A percentile compares a stretch with the other conserved stretches of the same genome.
These are phyloP conservation scores for Drosophila macrospina DNA, from an alignment of 2,888 invertebrate genomes.

Conservation along the genomic window DNA sequence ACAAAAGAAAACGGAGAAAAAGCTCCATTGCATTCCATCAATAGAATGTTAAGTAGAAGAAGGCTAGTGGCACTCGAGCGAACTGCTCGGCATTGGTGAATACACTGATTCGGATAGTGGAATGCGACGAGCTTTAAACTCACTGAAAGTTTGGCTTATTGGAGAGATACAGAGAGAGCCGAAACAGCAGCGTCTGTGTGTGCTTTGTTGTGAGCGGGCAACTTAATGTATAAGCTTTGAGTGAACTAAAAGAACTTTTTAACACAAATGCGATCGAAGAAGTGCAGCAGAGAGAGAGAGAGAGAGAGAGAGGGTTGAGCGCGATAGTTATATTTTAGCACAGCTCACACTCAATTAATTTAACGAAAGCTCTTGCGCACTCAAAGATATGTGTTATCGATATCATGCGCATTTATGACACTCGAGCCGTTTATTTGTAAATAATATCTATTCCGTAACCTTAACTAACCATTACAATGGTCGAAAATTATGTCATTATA, in stretches of 20 bases:
- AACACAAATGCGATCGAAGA: neutral
- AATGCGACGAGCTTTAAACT: conserved; percentile 17
- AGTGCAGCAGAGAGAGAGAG: neutral
- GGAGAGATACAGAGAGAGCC: neutral
- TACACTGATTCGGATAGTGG: conserved; percentile 20
- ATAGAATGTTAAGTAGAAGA: neutral
- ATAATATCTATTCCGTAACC: conserved; percentile 33
- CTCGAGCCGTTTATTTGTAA: conserved; percentile 6
- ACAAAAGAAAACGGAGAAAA: conserved; percentile 65
- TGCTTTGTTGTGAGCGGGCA: neutral
- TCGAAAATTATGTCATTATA: neutral
- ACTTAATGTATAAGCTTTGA: conserved; percentile 7
- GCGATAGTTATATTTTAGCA: conserved; percentile 8
- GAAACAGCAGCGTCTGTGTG: neutral
- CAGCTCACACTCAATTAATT: conserved; percentile 2
- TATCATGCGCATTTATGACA: neutral
- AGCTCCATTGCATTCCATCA: conserved; percentile 67
- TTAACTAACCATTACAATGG: conserved; percentile 31
- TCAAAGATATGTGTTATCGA: conserved; percentile 3
- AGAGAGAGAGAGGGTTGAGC: too few relatives aligned
- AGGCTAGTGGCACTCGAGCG: neutral
- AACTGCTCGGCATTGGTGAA: conserved; percentile 3
- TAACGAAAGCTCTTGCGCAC: conserved; percentile 6
- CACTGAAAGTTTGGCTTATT: conserved; percentile 10
- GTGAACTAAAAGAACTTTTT: neutral